Evolutionary conservation across 2,113 vertebrate genomes (phyloP).

Genomic region (Callopanchax toddi): DNA sequence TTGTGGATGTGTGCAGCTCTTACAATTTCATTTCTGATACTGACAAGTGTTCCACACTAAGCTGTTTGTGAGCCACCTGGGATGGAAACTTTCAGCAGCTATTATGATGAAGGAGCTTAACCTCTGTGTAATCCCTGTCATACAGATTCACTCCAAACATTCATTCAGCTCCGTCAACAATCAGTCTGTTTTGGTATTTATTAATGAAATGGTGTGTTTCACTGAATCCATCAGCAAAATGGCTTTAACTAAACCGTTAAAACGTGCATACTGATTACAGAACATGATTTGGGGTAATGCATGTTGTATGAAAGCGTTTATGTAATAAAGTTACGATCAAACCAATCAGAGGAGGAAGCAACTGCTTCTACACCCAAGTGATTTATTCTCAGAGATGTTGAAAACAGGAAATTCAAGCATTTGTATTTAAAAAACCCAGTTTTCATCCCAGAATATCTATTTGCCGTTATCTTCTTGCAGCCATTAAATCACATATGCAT

Average conservation of each 20-base stretch:
- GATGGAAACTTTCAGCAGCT: conserved; percentile 67
- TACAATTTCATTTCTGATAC: conserved; percentile 60
- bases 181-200: background rate
- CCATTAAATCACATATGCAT: background rate
- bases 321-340: background rate
- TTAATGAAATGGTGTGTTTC: background rate
- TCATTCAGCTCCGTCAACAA: conserved; percentile 40
- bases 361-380: rapidly evolving
- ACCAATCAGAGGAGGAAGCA: background rate
- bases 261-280: background rate
- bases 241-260: background rate
- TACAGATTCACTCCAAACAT: conserved; percentile 51
- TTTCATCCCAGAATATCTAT: background rate
- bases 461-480: background rate
- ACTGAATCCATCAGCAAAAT: background rate
- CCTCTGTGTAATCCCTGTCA: conserved; percentile 59
- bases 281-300: background rate
- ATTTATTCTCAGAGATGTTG: background rate
- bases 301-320: background rate
- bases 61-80: conserved; percentile 63
- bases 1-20: conserved; percentile 28
- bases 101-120: conserved; percentile 65
- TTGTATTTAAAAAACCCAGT: background rate
- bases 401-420: background rate
- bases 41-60: conserved; percentile 52